Evolutionary conservation across 2,797 vertebrate species (phyloP), one percentile per base, ranked within the genome.

Genomic region (Acanthurus tractus): DNA sequence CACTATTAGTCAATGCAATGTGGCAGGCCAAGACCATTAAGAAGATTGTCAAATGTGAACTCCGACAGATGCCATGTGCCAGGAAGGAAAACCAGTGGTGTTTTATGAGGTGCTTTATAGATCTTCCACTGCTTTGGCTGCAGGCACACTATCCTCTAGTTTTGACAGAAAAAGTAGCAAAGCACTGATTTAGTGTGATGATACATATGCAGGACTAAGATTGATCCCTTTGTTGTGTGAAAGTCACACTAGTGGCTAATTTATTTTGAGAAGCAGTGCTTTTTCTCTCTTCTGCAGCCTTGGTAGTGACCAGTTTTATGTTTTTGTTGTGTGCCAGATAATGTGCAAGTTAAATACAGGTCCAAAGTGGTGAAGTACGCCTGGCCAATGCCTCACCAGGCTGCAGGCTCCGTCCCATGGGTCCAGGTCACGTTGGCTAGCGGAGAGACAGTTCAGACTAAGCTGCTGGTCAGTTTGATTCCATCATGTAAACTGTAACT

Each of bases 391-490:
- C 93, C 96, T 12, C 95, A 96, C 85, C 93, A 94, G 56, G 79
- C 87, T 34, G 89, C 87, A 53, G 95, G 95, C 58, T 93, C 93
- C 61, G 94, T 96, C 79, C 97, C 98, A 17, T 99, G 97, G 97
- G 97, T 99, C 76, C 96, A 96, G 82, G 94, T 99, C 87, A 95
- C 91, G 46, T 92, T 99, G 92, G 96, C 96, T 88, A 96, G 93
- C 78, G 98, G 98, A 86, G 94, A 94, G 89, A 97, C 91, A 70
- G 89, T 99, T 74, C 96, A 97, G 83, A 97, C 97, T 70, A 98
- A 96, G 88, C 94, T 99, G 77, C 95, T 99, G 96, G 98, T 99
- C 89, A 95, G 95, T 95, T 80, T 77, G n/a, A 64, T 29, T 62
- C 34, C 13, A 18, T 53, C 63, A 48, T 20, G 29, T 13, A 42